Evolutionary conservation across 2,888 invertebrate species (phyloP).

Genomic region (Neoaliturus tenellus): DNA sequence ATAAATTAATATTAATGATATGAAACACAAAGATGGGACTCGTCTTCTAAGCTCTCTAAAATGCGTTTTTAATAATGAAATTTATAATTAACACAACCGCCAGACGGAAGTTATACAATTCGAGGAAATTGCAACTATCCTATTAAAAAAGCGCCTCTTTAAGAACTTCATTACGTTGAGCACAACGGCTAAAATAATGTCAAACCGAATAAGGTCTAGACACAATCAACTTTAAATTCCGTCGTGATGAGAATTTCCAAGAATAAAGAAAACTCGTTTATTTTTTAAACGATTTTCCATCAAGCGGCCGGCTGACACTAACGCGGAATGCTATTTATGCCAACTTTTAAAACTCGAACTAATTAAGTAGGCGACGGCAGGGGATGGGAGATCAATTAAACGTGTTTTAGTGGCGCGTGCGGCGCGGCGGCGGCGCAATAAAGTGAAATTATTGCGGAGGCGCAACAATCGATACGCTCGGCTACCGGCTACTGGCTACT

Average conservation of each 20-base stretch:
- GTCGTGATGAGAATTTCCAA: conserved; percentile 26
- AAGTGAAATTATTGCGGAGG: conserved; percentile 22
- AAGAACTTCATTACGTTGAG: neutral
- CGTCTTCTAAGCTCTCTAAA: too few relatives aligned
- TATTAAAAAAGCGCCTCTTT: too few relatives aligned
- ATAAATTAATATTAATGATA: too few relatives aligned
- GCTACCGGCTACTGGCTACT: too few relatives aligned
- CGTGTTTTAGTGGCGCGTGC: conserved; percentile 17
- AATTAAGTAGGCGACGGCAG: conserved; percentile 22
- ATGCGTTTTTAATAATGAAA: too few relatives aligned
- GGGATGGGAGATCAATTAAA: conserved; percentile 36
- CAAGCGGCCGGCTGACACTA: conserved; percentile 12
- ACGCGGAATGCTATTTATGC: conserved; percentile 25
- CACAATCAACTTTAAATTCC: conserved; percentile 33
- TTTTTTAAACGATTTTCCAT: conserved; percentile 35
- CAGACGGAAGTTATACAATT: too few relatives aligned
- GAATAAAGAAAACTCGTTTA: conserved; percentile 35
- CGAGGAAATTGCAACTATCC: too few relatives aligned
- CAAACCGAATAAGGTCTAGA: conserved; percentile 1
- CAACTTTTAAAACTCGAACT: conserved; percentile 33
- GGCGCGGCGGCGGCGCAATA: neutral
- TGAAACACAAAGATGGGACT: too few relatives aligned
- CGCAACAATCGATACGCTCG: conserved; percentile 23
- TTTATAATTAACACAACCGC: too few relatives aligned
- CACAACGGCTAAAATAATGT: conserved; percentile 6